phyloP scores from a whole-genome alignment of 2,113 vertebrate species.

The Steatornis caripensis region DNA sequence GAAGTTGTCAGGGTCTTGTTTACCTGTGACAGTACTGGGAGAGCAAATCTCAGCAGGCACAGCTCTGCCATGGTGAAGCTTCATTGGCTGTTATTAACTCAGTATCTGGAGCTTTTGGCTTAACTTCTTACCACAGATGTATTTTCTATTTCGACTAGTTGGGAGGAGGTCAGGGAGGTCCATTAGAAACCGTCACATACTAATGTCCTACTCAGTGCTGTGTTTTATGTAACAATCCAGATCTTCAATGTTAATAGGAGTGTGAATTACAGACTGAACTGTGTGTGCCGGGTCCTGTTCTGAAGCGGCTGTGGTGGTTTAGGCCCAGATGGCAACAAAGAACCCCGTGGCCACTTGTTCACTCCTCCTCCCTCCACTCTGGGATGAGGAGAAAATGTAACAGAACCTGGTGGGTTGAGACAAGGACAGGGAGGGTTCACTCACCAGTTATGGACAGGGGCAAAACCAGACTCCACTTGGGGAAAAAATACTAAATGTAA shows the following conservation, averaged over 20 bases:
- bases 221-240: neutral
- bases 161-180: fast-evolving
- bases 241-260: neutral
- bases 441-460: no score
- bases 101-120: neutral
- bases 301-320: no score
- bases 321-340: no score
- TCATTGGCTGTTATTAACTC: neutral
- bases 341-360: no score
- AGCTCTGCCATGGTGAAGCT: neutral
- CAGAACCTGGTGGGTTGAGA: no score
- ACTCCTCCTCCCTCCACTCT: no score
- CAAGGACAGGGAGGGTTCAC: no score
- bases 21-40: neutral
- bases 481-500: no score
- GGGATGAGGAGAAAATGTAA: no score
- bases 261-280: neutral
- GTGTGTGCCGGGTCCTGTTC: neutral
- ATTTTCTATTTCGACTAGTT: neutral
- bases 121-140: neutral
- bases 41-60: neutral
- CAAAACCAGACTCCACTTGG: no score
- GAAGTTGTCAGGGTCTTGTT: neutral
- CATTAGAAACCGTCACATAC: neutral
- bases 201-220: neutral